A percentile compares a stretch with the other conserved stretches of the same genome.
phyloP scores from a whole-genome alignment of 2,113 vertebrate species.

The Sphyrna mokarran region DNA sequence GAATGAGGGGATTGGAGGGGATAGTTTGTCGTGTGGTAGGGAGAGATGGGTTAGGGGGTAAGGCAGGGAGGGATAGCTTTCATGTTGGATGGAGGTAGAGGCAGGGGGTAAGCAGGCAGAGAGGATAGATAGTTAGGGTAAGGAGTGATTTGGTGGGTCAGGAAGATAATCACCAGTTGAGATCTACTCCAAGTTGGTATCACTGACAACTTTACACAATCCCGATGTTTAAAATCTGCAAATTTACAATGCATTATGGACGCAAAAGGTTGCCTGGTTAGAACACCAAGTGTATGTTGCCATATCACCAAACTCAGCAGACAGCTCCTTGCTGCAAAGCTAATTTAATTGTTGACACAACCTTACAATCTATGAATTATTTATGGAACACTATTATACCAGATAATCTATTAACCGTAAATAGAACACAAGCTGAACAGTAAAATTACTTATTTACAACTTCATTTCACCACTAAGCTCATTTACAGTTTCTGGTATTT shows the following conservation, averaged over 20 bases:
- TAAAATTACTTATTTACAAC: conserved; percentile 22
- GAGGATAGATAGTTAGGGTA: not conserved
- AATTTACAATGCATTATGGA: not conserved
- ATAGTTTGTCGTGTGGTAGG: not conserved
- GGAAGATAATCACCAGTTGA: not conserved
- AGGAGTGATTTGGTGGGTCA: not conserved
- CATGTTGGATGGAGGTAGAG: not conserved
- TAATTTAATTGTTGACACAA: not conserved
- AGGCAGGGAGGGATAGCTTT: too few species aligned
- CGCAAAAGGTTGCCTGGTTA: too few species aligned
- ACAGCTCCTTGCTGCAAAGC: too few species aligned
- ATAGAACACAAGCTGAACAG: not conserved
- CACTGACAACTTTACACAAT: not conserved
- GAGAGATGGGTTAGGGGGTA: not conserved
- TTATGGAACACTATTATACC: not conserved
- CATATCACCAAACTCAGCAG: not conserved
- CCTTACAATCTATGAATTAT: not conserved
- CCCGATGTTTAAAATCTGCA: not conserved
- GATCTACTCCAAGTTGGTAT: not conserved
- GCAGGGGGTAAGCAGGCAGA: not conserved
- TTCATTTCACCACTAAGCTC: not conserved
- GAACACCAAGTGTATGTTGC: too few species aligned
- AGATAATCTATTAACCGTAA: conserved; percentile 11
- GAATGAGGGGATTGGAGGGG: not conserved
- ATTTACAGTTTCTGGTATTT: conserved; percentile 18